Evolutionary conservation across 1,140 invertebrate genomes (phyloP), one percentile per base, ranked within the genome.

Genomic region (Tribolium castaneum): DNA sequence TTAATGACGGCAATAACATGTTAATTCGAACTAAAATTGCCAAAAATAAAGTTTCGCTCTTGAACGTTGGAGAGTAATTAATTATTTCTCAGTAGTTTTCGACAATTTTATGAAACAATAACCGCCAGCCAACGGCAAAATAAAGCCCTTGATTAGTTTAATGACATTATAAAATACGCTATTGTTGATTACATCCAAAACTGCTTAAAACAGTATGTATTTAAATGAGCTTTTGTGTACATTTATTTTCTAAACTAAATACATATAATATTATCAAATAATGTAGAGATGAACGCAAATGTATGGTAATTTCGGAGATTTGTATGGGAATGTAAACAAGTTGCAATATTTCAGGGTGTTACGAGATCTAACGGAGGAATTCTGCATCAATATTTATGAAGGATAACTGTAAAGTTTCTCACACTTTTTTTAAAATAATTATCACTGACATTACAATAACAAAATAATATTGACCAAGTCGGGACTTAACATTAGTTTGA

Each of bases 251-350:
- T 2, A 30, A 30, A 30, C 6, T 30, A 30, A 30, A 30, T 30
- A 30, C 25, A 30, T 30, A 30, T 30, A 30, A 6, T 30, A 30
- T 45, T 45, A 45, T 45, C 39, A 45, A 45, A 45, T 19, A 19
- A 19, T 45, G n/a, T 45, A 45, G 39, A 45, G 39, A 45, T 45
- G n/a, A 45, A 9, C 39, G 39, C 39, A 10, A 62, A 62, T 62
- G 22, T 56, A 62, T 62, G 56, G 7, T 19, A 62, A 62, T 62
- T 16, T 16, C 22, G 19, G 19, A 22, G 56, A 62, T 62, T 34
- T 34, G 56, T 62, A 62, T 30, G 19, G 22, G 56, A 62, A 62
- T 62, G 30, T 62, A 62, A 62, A 62, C 56, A 62, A 62, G 56
- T 62, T 62, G 56, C 19, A 62, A 62, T 62, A 25, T 62, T 62